Evolutionary conservation across 2,888 invertebrate genomes (phyloP).

Genomic region (Synanthedon myopaeformis): DNA sequence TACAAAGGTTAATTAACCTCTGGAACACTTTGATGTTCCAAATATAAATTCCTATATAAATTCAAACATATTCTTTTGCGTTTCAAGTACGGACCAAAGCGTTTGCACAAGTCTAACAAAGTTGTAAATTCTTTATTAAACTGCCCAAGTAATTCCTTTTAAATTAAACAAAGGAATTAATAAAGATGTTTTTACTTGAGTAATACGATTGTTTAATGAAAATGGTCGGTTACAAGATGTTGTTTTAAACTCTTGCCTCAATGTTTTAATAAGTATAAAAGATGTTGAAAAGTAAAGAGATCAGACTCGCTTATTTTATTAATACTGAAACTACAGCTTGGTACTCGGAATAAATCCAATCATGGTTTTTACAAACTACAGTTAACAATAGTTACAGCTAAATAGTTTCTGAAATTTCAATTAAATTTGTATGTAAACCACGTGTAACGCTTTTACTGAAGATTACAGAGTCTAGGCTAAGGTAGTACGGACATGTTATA

Average conservation of each 20-base stretch:
- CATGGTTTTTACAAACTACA: too few relatives aligned
- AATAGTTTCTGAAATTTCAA: too few relatives aligned
- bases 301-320: not conserved
- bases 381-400: too few relatives aligned
- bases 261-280: not conserved
- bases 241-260: not conserved
- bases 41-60: too few relatives aligned
- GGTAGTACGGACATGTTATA: too few relatives aligned
- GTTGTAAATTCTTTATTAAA: constrained; percentile 17
- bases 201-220: not conserved
- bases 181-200: constrained; percentile 1
- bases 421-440: too few relatives aligned
- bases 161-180: constrained; percentile 7
- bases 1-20: too few relatives aligned
- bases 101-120: not conserved
- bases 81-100: not conserved
- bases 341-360: too few relatives aligned
- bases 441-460: too few relatives aligned
- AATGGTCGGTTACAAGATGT: not conserved
- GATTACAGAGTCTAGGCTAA: too few relatives aligned
- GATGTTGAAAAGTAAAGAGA: not conserved
- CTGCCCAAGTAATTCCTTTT: constrained; percentile 9
- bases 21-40: too few relatives aligned
- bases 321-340: too few relatives aligned
- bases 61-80: not conserved